Evolutionary conservation across 2,113 vertebrate genomes (phyloP).

Genomic region (Panthera leo): DNA sequence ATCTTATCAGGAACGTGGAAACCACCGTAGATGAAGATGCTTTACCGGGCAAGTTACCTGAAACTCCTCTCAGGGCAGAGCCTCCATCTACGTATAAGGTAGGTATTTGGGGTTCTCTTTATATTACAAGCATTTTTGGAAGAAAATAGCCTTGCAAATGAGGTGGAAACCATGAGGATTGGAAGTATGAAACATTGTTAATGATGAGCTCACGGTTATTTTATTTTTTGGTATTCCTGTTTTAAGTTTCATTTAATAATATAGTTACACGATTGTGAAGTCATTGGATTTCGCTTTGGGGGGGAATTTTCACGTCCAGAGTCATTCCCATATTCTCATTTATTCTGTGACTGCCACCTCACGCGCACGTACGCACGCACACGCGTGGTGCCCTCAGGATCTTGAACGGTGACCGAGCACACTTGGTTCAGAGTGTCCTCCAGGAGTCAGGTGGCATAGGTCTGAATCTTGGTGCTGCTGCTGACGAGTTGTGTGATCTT

Average conservation of each 20-base stretch:
- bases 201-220: not conserved
- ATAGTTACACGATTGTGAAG: not conserved
- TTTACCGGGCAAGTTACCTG: conserved; percentile 93
- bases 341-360: not conserved
- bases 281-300: not conserved
- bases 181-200: not conserved
- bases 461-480: not conserved
- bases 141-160: not conserved
- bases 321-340: not conserved
- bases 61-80: conserved; percentile 92
- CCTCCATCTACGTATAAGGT: conserved; percentile 94
- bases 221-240: not conserved
- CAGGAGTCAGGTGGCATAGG: not conserved
- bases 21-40: conserved; percentile 93
- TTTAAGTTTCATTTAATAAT: not conserved
- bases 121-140: not conserved
- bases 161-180: not conserved
- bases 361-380: not conserved
- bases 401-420: not conserved
- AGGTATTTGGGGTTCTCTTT: conserved; percentile 31
- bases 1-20: conserved; percentile 88
- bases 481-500: not conserved
- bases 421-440: not conserved
- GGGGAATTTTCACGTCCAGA: not conserved
- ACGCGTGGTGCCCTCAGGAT: fast-evolving